phyloP scores from a whole-genome alignment of 2,113 vertebrate genomes.

The Philantomba maxwellii region DNA sequence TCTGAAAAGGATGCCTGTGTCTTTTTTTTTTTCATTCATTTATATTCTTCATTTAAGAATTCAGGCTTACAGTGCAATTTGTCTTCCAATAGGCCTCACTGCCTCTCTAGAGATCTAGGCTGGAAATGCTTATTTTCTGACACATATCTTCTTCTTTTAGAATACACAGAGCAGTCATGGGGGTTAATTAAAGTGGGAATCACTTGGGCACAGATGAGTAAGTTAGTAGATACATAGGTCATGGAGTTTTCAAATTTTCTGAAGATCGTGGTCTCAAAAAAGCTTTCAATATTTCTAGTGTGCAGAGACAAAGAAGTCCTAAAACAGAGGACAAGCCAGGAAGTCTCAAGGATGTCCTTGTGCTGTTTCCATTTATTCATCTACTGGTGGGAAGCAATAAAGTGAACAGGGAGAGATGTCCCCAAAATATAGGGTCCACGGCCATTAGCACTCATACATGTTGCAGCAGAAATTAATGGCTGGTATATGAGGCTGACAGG shows the following conservation, averaged over 20 bases:
- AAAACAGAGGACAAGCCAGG: neutral
- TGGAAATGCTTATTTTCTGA: conserved; percentile 32
- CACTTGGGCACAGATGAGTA: conserved; percentile 11
- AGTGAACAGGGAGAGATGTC: neutral
- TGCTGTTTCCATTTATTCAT: neutral
- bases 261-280: neutral
- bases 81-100: neutral
- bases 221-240: neutral
- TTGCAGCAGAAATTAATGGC: neutral
- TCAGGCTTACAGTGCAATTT: neutral
- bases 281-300: neutral
- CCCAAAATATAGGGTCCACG: neutral
- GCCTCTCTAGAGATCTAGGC: neutral
- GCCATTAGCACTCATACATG: neutral
- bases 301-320: neutral
- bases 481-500: neutral
- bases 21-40: neutral
- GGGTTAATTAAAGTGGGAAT: conserved; percentile 49
- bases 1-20: neutral
- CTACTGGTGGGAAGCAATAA: neutral
- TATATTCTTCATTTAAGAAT: neutral
- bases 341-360: neutral
- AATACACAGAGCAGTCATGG: neutral
- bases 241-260: neutral
- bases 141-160: neutral